These are phyloP conservation scores for Xiphorhynchus elegans DNA, from an alignment of 2,113 vertebrate species.

Conservation along the genomic window DNA sequence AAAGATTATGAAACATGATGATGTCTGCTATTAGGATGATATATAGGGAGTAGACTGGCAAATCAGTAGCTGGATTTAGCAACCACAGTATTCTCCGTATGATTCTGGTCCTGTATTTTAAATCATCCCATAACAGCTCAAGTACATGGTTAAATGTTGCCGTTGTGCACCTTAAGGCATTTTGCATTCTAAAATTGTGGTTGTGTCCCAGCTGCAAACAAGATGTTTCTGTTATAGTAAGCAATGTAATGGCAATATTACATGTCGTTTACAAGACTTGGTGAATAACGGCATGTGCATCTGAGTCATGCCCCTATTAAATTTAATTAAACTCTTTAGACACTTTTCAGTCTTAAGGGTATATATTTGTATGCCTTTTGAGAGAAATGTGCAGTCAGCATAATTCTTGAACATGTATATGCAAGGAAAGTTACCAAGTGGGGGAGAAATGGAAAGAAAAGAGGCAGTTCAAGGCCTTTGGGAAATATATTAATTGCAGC, in stretches of 20 bases:
- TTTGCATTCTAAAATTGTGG: neutral
- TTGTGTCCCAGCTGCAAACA: neutral
- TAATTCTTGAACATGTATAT: neutral
- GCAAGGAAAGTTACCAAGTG: neutral
- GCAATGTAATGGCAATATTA: neutral
- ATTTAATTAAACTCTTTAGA: slow-evolving; percentile 50
- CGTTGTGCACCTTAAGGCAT: neutral
- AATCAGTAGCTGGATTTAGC: neutral
- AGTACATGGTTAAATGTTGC: neutral
- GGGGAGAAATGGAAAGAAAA: neutral
- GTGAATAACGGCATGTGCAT: neutral
- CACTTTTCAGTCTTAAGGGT: neutral
- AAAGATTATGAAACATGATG: neutral
- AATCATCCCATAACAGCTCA: neutral
- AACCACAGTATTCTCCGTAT: neutral
- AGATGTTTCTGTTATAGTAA: neutral
- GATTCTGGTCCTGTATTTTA: neutral
- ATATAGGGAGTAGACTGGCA: neutral
- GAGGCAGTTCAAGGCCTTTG: neutral
- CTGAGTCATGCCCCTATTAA: slow-evolving; percentile 33
- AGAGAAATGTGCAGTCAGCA: slow-evolving; percentile 2
- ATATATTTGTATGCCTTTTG: neutral
- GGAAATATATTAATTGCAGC: neutral
- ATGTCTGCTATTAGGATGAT: neutral
- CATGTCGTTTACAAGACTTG: neutral